Base-by-base conservation (phyloP, 2,797 vertebrate genomes). In the Denticeps clupeoides region DNA sequence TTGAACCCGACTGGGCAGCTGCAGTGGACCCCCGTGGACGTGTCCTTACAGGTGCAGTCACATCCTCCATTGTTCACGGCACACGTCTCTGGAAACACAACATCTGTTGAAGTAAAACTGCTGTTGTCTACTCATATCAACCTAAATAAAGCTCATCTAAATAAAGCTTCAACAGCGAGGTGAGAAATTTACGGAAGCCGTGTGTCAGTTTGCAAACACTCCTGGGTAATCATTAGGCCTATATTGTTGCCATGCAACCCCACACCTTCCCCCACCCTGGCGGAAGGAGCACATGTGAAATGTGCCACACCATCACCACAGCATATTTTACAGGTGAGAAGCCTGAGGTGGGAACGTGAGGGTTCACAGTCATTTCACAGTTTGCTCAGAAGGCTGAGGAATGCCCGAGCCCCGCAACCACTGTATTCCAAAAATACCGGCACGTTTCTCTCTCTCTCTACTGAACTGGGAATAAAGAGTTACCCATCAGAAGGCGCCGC, bases 61-160 rank as follows among this genome's bases (percentile, higher is more conserved):
- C 95, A 99, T 53, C 95, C 95, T 0, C 95, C 95, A 0, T 98
- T 99, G 70, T 97, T 96, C 47, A 98, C 85, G 0, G 92, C 90
- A 47, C 95, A 99, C 0, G 92, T 99, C 79, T 99, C 95, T 99
- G 79, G 63, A 78, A 74, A 55, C 5, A 62, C 59, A 68, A 56
- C 24, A 56, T n/a, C n/a, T n/a, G n/a, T n/a, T n/a, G n/a, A 11
- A 43, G 8, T 12, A 42, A 32, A 41, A 27, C 2, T 35, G 13
- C 35, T 11, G 10, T 31, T 7, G 31, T 33, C 13, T 32, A 21
- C 18, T 38, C 16, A 35, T 7, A 15, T n/a, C n/a, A n/a, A n/a
- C n/a, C n/a, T n/a, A n/a, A n/a, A n/a, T n/a, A n/a, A n/a, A n/a
- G n/a, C n/a, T n/a, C n/a, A n/a, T n/a, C n/a, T n/a, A n/a, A n/a